These are phyloP conservation scores for Cricetomys ansorgei DNA, from an alignment of 2,113 vertebrate genomes.

Conservation along the genomic window DNA sequence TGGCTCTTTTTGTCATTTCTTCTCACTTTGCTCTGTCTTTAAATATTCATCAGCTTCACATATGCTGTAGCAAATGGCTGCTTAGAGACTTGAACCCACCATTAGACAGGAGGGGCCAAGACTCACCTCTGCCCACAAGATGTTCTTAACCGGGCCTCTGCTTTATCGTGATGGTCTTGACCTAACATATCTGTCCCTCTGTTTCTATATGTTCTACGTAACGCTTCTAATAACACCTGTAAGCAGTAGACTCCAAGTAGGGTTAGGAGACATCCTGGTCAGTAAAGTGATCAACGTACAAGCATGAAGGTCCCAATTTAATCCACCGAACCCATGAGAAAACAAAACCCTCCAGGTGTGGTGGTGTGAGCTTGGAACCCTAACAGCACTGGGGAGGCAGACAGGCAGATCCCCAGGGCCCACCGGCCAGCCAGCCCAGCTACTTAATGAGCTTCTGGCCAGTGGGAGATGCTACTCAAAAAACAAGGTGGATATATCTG, in stretches of 20 bases:
- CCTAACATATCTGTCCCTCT: not conserved
- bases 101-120: not conserved
- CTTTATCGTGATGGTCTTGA: fast-evolving
- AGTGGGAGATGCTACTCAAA: not conserved
- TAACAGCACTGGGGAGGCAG: not conserved
- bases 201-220: not conserved
- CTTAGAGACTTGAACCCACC: not conserved
- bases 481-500: not conserved
- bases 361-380: not conserved
- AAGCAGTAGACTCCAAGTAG: not conserved
- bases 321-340: not conserved
- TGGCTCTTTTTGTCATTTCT: not conserved
- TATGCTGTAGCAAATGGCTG: not conserved
- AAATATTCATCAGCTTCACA: constrained; percentile 52
- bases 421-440: not conserved
- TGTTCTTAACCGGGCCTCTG: not conserved
- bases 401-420: not conserved
- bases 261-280: too few relatives aligned
- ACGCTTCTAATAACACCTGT: not conserved
- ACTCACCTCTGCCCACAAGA: not conserved
- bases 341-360: not conserved
- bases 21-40: constrained; percentile 38
- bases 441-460: too few relatives aligned
- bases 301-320: not conserved
- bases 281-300: not conserved